These are phyloP conservation scores for Folsomia manolachei DNA, from an alignment of 2,888 invertebrate genomes.

Conservation along the genomic window DNA sequence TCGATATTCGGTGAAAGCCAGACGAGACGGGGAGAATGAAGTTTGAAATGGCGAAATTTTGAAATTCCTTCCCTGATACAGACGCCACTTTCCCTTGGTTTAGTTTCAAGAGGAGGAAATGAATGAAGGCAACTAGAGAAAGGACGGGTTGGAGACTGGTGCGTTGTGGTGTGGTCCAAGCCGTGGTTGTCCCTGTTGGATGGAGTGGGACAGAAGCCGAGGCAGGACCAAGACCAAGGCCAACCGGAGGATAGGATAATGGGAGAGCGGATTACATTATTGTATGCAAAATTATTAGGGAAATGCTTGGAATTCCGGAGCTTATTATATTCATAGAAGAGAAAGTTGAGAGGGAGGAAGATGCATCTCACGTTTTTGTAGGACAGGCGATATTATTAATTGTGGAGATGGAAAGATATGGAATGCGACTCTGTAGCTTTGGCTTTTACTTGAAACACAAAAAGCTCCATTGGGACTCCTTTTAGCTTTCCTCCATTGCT, in stretches of 20 bases:
- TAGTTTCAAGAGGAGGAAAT: neutral
- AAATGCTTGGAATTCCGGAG: conserved; percentile 46
- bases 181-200: neutral
- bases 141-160: neutral
- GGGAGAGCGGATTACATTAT: conserved; percentile 32
- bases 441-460: conserved; percentile 49
- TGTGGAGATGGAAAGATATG: conserved; percentile 48
- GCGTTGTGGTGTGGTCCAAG: neutral
- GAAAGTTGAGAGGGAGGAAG: conserved; percentile 35
- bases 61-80: conserved; percentile 15
- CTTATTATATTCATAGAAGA: conserved; percentile 45
- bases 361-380: conserved; percentile 50
- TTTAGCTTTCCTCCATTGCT: conserved; percentile 31
- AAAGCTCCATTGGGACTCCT: conserved; percentile 49
- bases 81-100: neutral
- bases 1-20: neutral
- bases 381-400: conserved; percentile 51
- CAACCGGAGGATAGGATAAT: conserved; percentile 16
- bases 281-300: conserved; percentile 49
- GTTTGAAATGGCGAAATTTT: conserved; percentile 18
- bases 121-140: neutral
- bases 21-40: neutral
- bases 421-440: conserved; percentile 44
- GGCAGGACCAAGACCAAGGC: neutral
- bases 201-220: neutral